These are phyloP conservation scores for Encarsia formosa DNA, from an alignment of 2,888 invertebrate genomes.

Conservation along the genomic window DNA sequence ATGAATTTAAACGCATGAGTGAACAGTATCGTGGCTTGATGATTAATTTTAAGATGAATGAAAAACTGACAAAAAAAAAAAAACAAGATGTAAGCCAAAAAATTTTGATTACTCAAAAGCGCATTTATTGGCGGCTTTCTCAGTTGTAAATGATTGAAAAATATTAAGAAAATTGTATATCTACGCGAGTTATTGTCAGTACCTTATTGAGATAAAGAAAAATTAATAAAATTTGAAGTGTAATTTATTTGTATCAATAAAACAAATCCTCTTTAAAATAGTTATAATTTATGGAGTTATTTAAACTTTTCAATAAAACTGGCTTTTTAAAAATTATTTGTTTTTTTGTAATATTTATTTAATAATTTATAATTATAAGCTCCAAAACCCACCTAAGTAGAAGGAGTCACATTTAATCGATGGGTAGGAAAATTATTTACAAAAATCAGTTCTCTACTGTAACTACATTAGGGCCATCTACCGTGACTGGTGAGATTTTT, in stretches of 20 bases:
- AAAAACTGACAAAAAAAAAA: not conserved
- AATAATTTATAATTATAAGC: not conserved
- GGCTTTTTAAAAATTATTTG: conserved; percentile 25
- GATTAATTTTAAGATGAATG: not conserved
- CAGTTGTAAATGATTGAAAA: conserved; percentile 49
- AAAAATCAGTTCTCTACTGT: no score
- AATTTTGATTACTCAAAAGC: conserved; percentile 29
- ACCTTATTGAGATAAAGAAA: conserved; percentile 21
- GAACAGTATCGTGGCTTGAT: conserved; percentile 16
- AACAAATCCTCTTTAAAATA: conserved; percentile 21
- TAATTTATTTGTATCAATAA: conserved; percentile 25
- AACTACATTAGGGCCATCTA: no score
- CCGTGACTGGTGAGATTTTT: no score
- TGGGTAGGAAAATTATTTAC: no score
- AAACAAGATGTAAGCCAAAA: conserved; percentile 2
- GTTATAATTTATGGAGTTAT: conserved; percentile 29
- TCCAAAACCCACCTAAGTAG: no score
- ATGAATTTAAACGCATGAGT: conserved; percentile 18
- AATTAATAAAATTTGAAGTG: conserved; percentile 12
- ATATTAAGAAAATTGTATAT: conserved; percentile 41
- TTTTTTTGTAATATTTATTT: no score
- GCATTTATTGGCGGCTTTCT: conserved; percentile 44
- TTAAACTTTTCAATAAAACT: conserved; percentile 28
- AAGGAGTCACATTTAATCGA: no score
- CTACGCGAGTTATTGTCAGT: conserved; percentile 27